Evolutionary conservation across 2,888 invertebrate genomes (phyloP), one percentile per base, ranked within the genome.

Genomic region (Chrysina gloriosa): DNA sequence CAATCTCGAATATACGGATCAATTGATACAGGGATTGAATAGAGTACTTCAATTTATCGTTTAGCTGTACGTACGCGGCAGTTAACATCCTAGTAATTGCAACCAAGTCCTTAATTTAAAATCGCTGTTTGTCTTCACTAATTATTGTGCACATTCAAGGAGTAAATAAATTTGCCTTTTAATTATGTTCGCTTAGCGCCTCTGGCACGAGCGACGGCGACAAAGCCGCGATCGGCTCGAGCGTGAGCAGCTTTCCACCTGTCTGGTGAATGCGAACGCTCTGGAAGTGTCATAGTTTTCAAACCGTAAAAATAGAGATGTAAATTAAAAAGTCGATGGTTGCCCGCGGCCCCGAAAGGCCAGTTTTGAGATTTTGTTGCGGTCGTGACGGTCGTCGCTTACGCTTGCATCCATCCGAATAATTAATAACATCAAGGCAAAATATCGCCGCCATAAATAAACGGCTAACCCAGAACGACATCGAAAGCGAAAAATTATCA

Each of bases 121-220:
- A 42, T 39, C 58, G 42, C 58, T 61, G 58, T 61, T 61, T 61
- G 58, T 61, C 58, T 42, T 61, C 58, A 27, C 58, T 61, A 61
- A 61, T 61, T 61, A 61, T 61, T 61, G 58, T 27, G 42, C 39
- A 61, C 58, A 42, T 61, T 27, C 58, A 45, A 45, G 42, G 58
- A 61, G 58, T 42, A 61, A 61, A 61, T 61, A 61, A 61, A 61
- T 61, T 42, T 61, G 42, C 58, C 58, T 42, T 61, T 61, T 61
- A 61, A 61, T 61, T 61, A 61, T 61, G 58, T 61, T 14, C 58
- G 42, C 27, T 61, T 61, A 39, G 7, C 58, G 58, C 58, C 58
- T 61, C 16, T 27, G 58, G 58, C 58, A 42, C 58, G 27, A 61
- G 42, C 27, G 42, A 61, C 27, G n/a, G 31, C 31, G 16, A 16